These are phyloP conservation scores for Agapostemon virescens DNA, from an alignment of 2,888 invertebrate genomes.

Conservation along the genomic window DNA sequence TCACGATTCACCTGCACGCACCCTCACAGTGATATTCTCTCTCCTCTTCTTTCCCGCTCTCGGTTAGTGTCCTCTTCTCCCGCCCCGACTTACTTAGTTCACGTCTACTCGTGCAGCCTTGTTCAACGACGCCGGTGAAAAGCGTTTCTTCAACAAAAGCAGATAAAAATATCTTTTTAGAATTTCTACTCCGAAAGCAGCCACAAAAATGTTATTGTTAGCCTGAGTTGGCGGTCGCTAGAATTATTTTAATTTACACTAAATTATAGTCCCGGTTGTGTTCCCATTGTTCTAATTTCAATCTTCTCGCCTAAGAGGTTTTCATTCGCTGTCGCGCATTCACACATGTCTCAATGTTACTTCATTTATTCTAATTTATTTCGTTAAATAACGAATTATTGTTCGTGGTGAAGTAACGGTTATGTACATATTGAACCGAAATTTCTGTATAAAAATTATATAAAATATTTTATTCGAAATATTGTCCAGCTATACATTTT, in stretches of 20 bases:
- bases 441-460: too few species aligned
- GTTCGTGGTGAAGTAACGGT: too few species aligned
- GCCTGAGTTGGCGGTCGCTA: not conserved
- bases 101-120: not conserved
- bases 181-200: not conserved
- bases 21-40: slow-evolving; percentile 18
- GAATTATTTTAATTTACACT: not conserved
- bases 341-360: not conserved
- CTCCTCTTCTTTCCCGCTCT: slow-evolving; percentile 13
- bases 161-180: not conserved
- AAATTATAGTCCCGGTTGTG: not conserved
- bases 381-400: too few species aligned
- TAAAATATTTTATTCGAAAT: too few species aligned
- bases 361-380: too few species aligned
- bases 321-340: not conserved
- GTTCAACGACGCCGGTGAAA: not conserved
- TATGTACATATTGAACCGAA: too few species aligned
- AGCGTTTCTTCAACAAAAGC: not conserved
- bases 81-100: slow-evolving; percentile 24
- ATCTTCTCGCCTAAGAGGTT: not conserved
- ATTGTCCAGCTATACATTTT: too few species aligned
- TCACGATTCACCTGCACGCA: slow-evolving; percentile 44
- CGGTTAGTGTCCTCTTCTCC: not conserved
- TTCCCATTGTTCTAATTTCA: not conserved
- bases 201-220: not conserved